phyloP scores from a whole-genome alignment of 92 coral and sea anemone genomes.

The Pocillopora meandrina region DNA sequence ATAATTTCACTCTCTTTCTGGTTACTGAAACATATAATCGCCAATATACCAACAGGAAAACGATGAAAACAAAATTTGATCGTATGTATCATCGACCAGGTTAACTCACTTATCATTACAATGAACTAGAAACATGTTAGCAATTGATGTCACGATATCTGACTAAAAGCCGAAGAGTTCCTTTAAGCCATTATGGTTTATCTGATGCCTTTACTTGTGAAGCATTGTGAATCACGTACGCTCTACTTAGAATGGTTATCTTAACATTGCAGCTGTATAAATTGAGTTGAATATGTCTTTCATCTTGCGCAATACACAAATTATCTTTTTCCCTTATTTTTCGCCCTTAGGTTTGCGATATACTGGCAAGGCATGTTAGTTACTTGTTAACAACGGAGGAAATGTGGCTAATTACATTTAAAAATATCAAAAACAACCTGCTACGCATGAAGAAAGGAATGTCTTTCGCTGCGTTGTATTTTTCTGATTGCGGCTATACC shows the following conservation, averaged over 20 bases:
- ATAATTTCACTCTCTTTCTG: background rate
- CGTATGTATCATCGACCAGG: background rate
- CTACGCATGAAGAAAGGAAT: background rate
- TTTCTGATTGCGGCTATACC: background rate
- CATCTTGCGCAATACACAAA: constrained; percentile 7
- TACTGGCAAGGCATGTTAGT: background rate
- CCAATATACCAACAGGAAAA: background rate
- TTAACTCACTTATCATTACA: background rate
- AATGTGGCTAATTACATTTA: constrained; percentile 21
- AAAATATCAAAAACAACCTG: background rate
- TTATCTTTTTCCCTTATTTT: background rate
- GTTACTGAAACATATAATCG: background rate
- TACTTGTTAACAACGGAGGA: constrained; percentile 25
- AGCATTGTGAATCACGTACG: background rate
- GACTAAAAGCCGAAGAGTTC: too few relatives aligned
- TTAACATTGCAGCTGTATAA: constrained; percentile 26
- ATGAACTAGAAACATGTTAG: background rate
- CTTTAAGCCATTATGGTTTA: too few relatives aligned
- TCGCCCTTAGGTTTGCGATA: constrained; percentile 26
- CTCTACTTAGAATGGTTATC: constrained; percentile 21
- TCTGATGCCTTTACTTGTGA: background rate
- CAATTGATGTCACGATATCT: constrained; percentile 4
- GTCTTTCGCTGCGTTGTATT: background rate
- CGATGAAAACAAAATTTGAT: too few relatives aligned
- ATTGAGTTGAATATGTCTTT: constrained; percentile 7